A percentile compares a stretch with the other conserved stretches of the same genome.
phyloP scores from a whole-genome alignment of 2,888 invertebrate genomes.

The Noctua janthe region DNA sequence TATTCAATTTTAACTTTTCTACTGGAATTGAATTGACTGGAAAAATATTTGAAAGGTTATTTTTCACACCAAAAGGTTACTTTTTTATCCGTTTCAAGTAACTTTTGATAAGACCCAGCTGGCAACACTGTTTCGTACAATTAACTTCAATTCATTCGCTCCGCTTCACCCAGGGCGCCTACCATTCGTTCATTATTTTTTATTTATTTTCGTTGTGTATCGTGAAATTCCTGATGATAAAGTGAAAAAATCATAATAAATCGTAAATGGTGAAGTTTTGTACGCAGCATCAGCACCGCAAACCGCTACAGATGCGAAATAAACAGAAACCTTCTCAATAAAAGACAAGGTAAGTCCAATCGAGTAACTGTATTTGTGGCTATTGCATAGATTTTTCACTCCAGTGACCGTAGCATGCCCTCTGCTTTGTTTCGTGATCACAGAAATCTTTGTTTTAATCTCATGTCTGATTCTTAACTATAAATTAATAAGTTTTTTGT shows the following conservation, averaged over 20 bases:
- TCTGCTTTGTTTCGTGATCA: constrained; percentile 53
- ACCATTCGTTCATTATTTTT: constrained; percentile 29
- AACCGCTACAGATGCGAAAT: constrained; percentile 40
- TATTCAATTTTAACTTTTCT: no score
- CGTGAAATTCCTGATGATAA: constrained; percentile 33
- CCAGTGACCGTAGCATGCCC: constrained; percentile 70
- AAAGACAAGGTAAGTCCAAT: constrained; percentile 50
- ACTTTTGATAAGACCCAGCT: no score
- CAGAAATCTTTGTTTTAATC: background rate
- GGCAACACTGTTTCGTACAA: background rate
- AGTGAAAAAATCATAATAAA: constrained; percentile 24
- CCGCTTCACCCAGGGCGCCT: background rate
- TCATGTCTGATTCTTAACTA: background rate
- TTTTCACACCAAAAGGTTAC: no score
- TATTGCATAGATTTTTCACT: constrained; percentile 66
- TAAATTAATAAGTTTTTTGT: background rate
- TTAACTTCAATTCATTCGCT: background rate
- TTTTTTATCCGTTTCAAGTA: no score
- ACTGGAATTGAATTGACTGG: no score
- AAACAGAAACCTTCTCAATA: constrained; percentile 11
- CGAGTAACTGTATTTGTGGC: constrained; percentile 65
- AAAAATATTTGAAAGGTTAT: no score
- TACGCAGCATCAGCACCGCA: background rate
- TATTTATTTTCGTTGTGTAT: constrained; percentile 58
- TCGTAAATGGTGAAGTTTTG: constrained; percentile 27